Conservation (phyloP, 2,888 invertebrate genomes). For the Scaptomyza tumidula region DNA sequence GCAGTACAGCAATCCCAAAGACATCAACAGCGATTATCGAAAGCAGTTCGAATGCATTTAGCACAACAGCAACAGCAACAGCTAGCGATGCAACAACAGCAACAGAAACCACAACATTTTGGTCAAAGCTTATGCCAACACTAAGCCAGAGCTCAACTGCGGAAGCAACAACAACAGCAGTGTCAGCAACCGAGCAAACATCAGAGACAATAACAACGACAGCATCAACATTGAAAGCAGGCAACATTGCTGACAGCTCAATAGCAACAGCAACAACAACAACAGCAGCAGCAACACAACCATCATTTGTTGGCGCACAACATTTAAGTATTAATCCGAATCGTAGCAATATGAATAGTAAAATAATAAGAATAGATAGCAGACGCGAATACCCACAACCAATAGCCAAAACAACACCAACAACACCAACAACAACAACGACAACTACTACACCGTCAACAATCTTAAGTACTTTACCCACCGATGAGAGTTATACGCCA, state of each 20-base stretch:
- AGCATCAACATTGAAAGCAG: constrained; percentile 20
- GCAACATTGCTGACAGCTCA: constrained; percentile 8
- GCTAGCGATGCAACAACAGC: constrained; percentile 7
- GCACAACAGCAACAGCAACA: constrained; percentile 19
- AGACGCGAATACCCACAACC: constrained; percentile 35
- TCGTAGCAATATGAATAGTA: constrained; percentile 81
- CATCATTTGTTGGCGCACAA: constrained; percentile 36
- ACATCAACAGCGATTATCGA: constrained; percentile 21
- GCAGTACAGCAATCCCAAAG: constrained; percentile 30
- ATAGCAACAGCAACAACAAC: constrained; percentile 36
- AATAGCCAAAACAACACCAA: constrained; percentile 23
- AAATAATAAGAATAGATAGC: constrained; percentile 73
- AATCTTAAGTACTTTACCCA: constrained; percentile 35
- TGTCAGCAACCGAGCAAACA: constrained; percentile 10
- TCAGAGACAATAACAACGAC: constrained; percentile 10
- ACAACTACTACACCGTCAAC: constrained; percentile 30
- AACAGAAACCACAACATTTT: constrained; percentile 49
- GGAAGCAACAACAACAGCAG: constrained; percentile 29
- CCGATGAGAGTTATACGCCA: constrained; percentile 57
- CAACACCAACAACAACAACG: constrained; percentile 20
- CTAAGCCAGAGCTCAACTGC: constrained; percentile 37
- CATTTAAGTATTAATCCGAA: constrained; percentile 70
- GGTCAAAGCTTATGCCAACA: constrained; percentile 73
- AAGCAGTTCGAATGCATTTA: constrained; percentile 20
- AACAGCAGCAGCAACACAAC: constrained; percentile 30